A percentile compares a stretch with the other conserved stretches of the same genome.
Conservation (phyloP, 2,888 invertebrate species). For the Hydrotaea cyrtoneurina region DNA sequence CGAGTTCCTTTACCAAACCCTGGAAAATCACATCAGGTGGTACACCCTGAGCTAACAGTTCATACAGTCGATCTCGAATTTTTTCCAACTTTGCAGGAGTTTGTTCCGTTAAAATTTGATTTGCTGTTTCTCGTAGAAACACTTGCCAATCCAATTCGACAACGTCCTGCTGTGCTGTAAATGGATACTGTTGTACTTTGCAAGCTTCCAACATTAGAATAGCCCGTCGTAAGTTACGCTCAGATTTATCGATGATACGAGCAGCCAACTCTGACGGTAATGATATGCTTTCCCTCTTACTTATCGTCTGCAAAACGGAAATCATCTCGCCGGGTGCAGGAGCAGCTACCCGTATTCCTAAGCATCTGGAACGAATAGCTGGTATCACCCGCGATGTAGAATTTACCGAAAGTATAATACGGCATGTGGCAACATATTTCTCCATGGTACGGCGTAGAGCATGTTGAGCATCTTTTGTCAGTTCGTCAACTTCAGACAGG, state of each 20-base stretch:
- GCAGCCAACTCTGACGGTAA: conserved; percentile 89
- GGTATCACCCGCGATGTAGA: conserved; percentile 97
- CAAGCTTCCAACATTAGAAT: conserved; percentile 96
- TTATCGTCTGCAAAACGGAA: conserved; percentile 84
- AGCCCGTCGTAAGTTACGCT: conserved; percentile 95
- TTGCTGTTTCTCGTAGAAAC: conserved; percentile 92
- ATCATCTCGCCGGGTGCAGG: conserved; percentile 90
- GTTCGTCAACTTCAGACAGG: conserved; percentile 95
- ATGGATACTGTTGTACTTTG: conserved; percentile 94
- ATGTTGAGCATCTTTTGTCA: conserved; percentile 99
- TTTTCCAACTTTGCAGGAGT: conserved; percentile 91
- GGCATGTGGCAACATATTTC: conserved; percentile 97
- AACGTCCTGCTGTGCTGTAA: conserved; percentile 89
- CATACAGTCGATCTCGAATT: conserved; percentile 94
- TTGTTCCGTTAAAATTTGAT: conserved; percentile 92
- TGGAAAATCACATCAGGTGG: conserved; percentile 96
- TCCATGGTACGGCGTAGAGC: conserved; percentile 99
- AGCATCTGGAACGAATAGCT: conserved; percentile 97
- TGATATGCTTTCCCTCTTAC: conserved; percentile 90
- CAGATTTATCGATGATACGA: conserved; percentile 89
- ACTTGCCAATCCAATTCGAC: conserved; percentile 96
- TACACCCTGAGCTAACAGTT: conserved; percentile 95
- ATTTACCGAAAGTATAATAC: conserved; percentile 95
- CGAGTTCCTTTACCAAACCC: conserved; percentile 90
- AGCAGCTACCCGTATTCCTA: conserved; percentile 94